phyloP scores from a whole-genome alignment of 2,797 vertebrate species.

The Chelidonichthys spinosus region DNA sequence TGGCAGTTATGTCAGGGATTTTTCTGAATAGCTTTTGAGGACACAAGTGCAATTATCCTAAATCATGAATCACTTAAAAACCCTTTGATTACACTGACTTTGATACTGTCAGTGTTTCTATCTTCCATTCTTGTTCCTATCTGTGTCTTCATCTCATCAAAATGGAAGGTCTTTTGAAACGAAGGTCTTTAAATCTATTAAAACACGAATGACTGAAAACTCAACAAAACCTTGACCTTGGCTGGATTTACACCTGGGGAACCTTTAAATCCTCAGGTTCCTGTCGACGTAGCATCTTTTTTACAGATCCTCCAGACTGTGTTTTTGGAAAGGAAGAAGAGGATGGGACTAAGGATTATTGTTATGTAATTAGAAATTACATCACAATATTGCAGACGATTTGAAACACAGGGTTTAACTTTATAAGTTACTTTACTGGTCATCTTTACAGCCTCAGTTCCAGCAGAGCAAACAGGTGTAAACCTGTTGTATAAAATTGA shows the following conservation, averaged over 20 bases:
- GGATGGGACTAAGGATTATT: constrained; percentile 1
- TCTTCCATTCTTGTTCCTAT: neutral
- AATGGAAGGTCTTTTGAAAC: neutral
- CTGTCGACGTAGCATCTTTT: constrained; percentile 17
- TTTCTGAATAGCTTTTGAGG: constrained; percentile 45
- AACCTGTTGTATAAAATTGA: neutral
- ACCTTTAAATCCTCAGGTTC: neutral
- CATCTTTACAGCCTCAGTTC: neutral
- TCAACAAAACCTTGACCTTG: neutral
- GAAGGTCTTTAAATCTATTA: constrained; percentile 13
- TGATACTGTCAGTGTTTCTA: neutral
- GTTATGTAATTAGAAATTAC: neutral
- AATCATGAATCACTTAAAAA: constrained; percentile 46
- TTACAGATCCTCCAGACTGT: constrained; percentile 29
- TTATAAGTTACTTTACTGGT: no score
- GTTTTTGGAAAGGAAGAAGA: constrained; percentile 1
- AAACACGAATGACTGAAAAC: neutral
- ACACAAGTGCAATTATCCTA: constrained; percentile 47
- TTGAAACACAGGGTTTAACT: neutral
- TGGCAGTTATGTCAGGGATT: constrained; percentile 55
- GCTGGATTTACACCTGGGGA: neutral
- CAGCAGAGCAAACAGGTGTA: neutral
- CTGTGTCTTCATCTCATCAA: constrained; percentile 4
- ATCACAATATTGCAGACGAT: neutral
- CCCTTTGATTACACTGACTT: constrained; percentile 34